Base-by-base conservation (phyloP, 2,797 vertebrate species). In the Phalanger gymnotis region DNA sequence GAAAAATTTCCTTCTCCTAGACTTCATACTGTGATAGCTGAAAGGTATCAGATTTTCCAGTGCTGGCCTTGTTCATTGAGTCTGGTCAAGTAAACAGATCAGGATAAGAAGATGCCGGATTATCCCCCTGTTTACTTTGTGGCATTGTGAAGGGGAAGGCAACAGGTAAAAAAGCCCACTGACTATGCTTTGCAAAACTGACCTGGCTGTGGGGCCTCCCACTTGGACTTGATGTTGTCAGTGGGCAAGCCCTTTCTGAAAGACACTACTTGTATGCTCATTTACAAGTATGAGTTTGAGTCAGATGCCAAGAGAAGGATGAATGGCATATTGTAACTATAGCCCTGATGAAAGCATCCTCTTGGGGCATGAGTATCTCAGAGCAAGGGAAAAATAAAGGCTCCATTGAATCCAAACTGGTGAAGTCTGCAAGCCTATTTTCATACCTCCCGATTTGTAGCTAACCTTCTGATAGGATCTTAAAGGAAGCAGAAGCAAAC, bases 1-100 rank as follows among this genome's bases (percentile, higher is more conserved):
- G 92, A 91, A 94, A 13, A 95, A 92, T 96, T 93, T 30, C 0
- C 1, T 54, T 19, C 96, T 54, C 25, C 54, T 95, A 94, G 95
- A 94, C 96, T 97, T 96, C 27, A 57, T 93, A 93, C 90, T 97
- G 93, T 96, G 95, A 81, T 0, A 0, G 73, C 81, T 34, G 58
- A 95, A 96, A 95, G 93, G 91, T 53, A 93, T 96, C 95, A 40
- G 0, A 12, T 81, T 53, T 1, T 47, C 87, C 92, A 66, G 34
- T 73, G 55, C 91, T 96, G 90, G 52, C 90, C 6, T 92, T 61
- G 89, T 90, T 92, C 13, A 90, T 92, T 92, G 90, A 92, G 95
- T 34, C 73, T 55, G 54, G 93, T 93, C n/a, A 31, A 92, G 90
- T 47, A 40, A 66, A 87, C n/a, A n/a, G n/a, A n/a, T 66, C 14